Conservation (phyloP, 1,140 invertebrate species). For the Bombus cullumanus region DNA sequence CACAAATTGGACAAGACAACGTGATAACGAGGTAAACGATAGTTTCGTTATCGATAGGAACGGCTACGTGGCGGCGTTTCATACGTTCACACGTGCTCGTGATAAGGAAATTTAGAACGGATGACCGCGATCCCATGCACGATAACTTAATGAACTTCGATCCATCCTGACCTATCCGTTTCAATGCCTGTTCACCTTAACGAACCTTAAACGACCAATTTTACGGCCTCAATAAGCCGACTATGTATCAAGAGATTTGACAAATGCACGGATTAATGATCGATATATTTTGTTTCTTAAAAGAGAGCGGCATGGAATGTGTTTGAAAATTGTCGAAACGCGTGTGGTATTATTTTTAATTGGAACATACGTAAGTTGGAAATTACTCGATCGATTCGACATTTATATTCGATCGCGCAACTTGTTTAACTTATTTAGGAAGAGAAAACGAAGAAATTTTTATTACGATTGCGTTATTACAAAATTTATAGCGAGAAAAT, state of each 20-base stretch:
- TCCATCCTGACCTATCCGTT: background rate
- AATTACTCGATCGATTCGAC: no score
- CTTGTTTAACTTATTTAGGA: no score
- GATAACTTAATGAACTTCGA: slow-evolving; percentile 5
- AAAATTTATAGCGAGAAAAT: no score
- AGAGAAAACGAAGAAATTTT: no score
- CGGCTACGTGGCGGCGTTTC: background rate
- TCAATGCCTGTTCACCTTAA: background rate
- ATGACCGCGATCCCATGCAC: background rate
- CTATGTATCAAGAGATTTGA: background rate
- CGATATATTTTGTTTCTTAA: no score
- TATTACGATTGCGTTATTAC: no score
- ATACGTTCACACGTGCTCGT: background rate
- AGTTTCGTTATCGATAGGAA: background rate
- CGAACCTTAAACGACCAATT: background rate
- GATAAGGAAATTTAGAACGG: slow-evolving; percentile 6
- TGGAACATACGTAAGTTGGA: no score
- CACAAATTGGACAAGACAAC: background rate
- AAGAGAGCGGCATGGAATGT: rapidly evolving
- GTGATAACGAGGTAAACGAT: background rate
- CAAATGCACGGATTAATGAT: background rate
- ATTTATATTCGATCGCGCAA: no score
- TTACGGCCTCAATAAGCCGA: background rate
- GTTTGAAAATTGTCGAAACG: no score
- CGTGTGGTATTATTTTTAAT: rapidly evolving